Evolutionary conservation across 2,113 vertebrate species (phyloP).

Genomic region (Laterallus jamaicensis): DNA sequence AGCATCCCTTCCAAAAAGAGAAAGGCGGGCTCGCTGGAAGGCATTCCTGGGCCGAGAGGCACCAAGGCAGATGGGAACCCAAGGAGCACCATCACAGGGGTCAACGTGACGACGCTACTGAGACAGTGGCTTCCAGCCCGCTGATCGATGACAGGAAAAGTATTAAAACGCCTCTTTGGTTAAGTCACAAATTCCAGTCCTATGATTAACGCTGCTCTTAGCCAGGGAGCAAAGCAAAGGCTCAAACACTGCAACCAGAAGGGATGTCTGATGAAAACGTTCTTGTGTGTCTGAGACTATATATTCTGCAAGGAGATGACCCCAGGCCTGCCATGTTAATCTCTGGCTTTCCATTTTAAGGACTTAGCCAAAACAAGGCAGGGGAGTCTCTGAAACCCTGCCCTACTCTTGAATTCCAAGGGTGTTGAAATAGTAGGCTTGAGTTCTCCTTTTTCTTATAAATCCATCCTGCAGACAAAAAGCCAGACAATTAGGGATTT

Average conservation of each 20-base stretch:
- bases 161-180: conserved; percentile 64
- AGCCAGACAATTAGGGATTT: conserved; percentile 41
- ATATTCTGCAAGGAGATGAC: conserved; percentile 24
- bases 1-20: background rate
- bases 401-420: conserved; percentile 28
- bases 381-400: conserved; percentile 34
- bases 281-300: background rate
- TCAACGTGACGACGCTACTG: conserved; percentile 13
- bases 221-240: conserved; percentile 50
- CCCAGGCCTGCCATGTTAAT: conserved; percentile 17
- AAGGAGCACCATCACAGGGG: conserved; percentile 6
- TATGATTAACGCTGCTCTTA: conserved; percentile 49
- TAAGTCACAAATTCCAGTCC: conserved; percentile 69
- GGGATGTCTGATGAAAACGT: conserved; percentile 11
- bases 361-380: conserved; percentile 42
- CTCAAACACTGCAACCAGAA: conserved; percentile 38
- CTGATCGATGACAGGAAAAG: conserved; percentile 65
- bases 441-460: conserved; percentile 44
- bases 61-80: background rate
- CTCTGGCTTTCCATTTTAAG: conserved; percentile 50
- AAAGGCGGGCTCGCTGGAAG: background rate
- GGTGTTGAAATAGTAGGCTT: conserved; percentile 2
- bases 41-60: conserved; percentile 11
- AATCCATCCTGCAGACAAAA: conserved; percentile 53
- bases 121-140: conserved; percentile 46